Percentiles rank a stretch among this genome's conserved stretches.
These are phyloP conservation scores for Corynorhinus townsendii DNA, from an alignment of 2,113 vertebrate species.

Conservation along the genomic window DNA sequence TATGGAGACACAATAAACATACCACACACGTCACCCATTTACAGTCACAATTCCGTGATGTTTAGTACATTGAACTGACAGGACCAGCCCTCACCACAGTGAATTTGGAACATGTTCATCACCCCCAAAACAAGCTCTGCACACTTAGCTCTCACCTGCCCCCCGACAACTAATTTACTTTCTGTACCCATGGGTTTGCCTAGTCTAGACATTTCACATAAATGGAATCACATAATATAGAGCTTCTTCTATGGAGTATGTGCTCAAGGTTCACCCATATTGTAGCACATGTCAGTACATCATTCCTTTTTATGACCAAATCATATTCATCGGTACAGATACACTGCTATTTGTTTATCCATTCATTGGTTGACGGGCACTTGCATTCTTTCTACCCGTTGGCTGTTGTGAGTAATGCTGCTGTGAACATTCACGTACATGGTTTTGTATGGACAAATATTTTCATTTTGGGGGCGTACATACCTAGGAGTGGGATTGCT, in stretches of 20 bases:
- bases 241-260: not conserved
- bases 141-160: not conserved
- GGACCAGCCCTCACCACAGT: not conserved
- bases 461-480: not conserved
- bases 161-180: not conserved
- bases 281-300: fast-evolving
- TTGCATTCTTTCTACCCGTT: not conserved
- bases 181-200: not conserved
- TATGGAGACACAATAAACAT: not conserved
- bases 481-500: not conserved
- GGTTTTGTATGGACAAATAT: not conserved
- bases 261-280: not conserved
- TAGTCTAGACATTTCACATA: not conserved
- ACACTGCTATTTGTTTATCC: fast-evolving
- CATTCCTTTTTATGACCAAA: not conserved
- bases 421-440: not conserved
- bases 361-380: fast-evolving
- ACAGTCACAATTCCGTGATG: not conserved
- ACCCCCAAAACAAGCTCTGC: not conserved
- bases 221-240: not conserved
- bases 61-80: not conserved
- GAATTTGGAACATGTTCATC: not conserved
- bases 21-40: not conserved
- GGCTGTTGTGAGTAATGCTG: not conserved
- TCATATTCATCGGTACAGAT: fast-evolving